Evolutionary conservation across 2,113 vertebrate genomes (phyloP), one percentile per base, ranked within the genome.

Genomic region (Actinemys pallida): DNA sequence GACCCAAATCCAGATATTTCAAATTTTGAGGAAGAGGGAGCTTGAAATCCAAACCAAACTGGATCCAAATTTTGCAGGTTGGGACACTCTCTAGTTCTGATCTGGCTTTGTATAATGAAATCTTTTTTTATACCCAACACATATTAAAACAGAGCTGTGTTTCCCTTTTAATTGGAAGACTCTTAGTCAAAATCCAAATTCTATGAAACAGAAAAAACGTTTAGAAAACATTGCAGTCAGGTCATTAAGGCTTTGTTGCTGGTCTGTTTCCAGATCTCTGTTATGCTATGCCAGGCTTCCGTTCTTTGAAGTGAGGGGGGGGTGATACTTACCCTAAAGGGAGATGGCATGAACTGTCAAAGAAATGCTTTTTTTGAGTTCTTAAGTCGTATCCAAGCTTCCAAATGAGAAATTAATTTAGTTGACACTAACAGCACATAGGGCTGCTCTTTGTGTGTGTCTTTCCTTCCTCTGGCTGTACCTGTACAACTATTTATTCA

Each of bases 341-440:
- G 78, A 86, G 57, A 82, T 84, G 93, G 6, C 29, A 42, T 35
- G 86, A n/a, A 50, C 14, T 90, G 81, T 72, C 90, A 81, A 94
- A 96, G 87, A 80, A 82, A 35, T 0, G 0, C 75, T 69, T 4
- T 93, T 93, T 86, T 39, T 56, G 89, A 56, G 83, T 35, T 19
- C 95, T 94, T 75, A 87, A 97, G 95, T 90, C 83, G 54, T 81
- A 90, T 78, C 45, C 20, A 0, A 57, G 39, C 83, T 95, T 97
- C 92, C 94, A 91, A 84, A 87, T 65, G 93, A 88, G 89, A 95
- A 93, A 96, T 94, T 95, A 96, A 96, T 97, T 90, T 94, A 94
- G 39, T 84, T 95, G 87, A 89, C 94, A 87, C 69, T 84, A 94
- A n/a, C 91, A 94, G 95, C 89, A 84, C n/a, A 42, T 20, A 75